These are phyloP conservation scores for Sogatella furcifera DNA, from an alignment of 1,140 invertebrate species.

Conservation along the genomic window DNA sequence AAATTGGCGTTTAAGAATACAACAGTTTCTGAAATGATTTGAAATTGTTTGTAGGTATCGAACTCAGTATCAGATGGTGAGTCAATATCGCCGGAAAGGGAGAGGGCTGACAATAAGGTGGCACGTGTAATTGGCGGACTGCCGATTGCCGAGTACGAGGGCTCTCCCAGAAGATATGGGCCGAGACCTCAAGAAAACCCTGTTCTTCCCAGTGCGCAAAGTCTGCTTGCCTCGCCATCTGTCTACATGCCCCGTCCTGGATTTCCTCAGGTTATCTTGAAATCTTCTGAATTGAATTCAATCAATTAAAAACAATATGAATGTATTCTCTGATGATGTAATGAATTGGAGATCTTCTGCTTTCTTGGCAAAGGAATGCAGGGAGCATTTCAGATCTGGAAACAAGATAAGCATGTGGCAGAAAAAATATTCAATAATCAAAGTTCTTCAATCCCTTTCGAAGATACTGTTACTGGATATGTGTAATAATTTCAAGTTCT, in stretches of 20 bases:
- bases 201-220: constrained; percentile 43
- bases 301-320: no score
- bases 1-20: no score
- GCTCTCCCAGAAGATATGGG: constrained; percentile 78
- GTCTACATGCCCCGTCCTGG: constrained; percentile 56
- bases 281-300: neutral
- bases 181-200: constrained; percentile 34
- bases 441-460: no score
- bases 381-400: no score
- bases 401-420: no score
- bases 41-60: constrained; percentile 30
- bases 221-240: constrained; percentile 48
- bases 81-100: constrained; percentile 37
- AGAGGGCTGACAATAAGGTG: constrained; percentile 40
- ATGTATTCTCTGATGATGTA: no score
- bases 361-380: no score
- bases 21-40: neutral
- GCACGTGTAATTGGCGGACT: constrained; percentile 75
- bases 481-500: no score
- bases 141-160: constrained; percentile 84
- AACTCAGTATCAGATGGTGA: constrained; percentile 40
- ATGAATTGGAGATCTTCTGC: no score
- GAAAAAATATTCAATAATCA: no score
- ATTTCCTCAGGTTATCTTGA: constrained; percentile 41
- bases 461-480: no score